Percentiles rank a stretch among this genome's conserved stretches.
These are phyloP conservation scores for Cotesia chilonis DNA, from an alignment of 1,140 invertebrate species.

Conservation along the genomic window DNA sequence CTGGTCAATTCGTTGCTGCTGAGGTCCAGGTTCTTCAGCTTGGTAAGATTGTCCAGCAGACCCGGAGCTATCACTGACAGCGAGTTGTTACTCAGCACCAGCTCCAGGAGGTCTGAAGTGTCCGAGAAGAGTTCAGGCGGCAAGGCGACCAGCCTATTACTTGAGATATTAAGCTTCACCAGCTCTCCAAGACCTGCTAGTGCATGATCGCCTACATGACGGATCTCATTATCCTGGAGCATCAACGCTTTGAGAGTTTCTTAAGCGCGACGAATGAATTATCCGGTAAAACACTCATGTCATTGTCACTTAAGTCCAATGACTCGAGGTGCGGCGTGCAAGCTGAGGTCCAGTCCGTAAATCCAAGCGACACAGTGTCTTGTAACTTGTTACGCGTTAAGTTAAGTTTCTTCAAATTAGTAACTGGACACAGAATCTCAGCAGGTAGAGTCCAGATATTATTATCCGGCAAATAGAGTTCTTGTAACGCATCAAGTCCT, in stretches of 20 bases:
- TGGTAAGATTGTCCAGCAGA: constrained; percentile 77
- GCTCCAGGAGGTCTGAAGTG: constrained; percentile 72
- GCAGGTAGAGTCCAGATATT: constrained; percentile 81
- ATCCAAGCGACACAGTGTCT: constrained; percentile 76
- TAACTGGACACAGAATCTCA: constrained; percentile 78
- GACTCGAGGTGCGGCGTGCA: constrained; percentile 74
- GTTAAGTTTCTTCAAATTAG: constrained; percentile 75
- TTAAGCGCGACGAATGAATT: constrained; percentile 75
- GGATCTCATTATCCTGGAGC: constrained; percentile 79
- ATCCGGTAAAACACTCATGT: constrained; percentile 74
- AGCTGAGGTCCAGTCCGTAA: constrained; percentile 71
- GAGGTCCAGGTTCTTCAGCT: constrained; percentile 80
- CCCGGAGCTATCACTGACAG: constrained; percentile 79
- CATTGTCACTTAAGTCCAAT: constrained; percentile 80
- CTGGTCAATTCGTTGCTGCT: constrained; percentile 80
- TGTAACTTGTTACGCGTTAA: constrained; percentile 81
- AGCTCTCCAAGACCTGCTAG: constrained; percentile 74
- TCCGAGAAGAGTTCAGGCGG: constrained; percentile 79
- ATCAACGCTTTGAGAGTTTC: constrained; percentile 72
- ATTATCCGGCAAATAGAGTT: constrained; percentile 80
- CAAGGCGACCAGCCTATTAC: constrained; percentile 77
- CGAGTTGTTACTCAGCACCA: constrained; percentile 84
- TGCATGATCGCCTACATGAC: constrained; percentile 75
- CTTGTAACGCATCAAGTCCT: constrained; percentile 73
- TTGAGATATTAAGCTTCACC: constrained; percentile 78